Percentiles rank a stretch among this genome's conserved stretches.
These are phyloP conservation scores for Cataglyphis altisquamis DNA, from an alignment of 2,888 invertebrate genomes.

Conservation along the genomic window DNA sequence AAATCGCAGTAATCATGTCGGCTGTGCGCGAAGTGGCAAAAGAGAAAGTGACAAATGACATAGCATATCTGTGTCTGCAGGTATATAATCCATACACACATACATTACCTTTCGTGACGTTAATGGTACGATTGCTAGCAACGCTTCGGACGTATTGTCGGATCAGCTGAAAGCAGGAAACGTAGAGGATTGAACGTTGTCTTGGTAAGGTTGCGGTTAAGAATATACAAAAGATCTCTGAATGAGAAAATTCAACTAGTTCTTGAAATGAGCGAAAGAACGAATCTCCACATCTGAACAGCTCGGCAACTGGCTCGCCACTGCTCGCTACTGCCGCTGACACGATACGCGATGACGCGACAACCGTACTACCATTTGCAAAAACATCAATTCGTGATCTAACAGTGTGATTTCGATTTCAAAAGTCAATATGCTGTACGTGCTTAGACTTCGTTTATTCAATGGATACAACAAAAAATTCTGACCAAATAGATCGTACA, in stretches of 20 bases:
- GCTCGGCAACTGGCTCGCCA: conserved; percentile 33
- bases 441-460: not conserved
- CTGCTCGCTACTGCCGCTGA: too few species aligned
- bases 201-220: not conserved
- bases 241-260: not conserved
- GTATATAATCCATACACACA: not conserved
- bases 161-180: conserved; percentile 78
- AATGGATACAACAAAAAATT: not conserved
- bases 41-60: conserved; percentile 69
- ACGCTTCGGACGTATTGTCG: conserved; percentile 73
- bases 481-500: not conserved
- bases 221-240: not conserved
- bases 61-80: not conserved
- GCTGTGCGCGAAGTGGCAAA: conserved; percentile 25
- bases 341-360: too few species aligned
- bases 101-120: conserved; percentile 76
- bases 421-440: not conserved
- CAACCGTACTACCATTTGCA: conserved; percentile 44
- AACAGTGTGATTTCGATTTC: not conserved
- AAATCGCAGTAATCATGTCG: conserved; percentile 28
- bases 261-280: not conserved
- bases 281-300: not conserved
- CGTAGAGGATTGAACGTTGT: not conserved
- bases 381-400: conserved; percentile 56
- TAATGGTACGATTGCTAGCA: conserved; percentile 66